These are phyloP conservation scores for Pocillopora grandis DNA, from an alignment of 92 coral and sea anemone species.

Conservation along the genomic window DNA sequence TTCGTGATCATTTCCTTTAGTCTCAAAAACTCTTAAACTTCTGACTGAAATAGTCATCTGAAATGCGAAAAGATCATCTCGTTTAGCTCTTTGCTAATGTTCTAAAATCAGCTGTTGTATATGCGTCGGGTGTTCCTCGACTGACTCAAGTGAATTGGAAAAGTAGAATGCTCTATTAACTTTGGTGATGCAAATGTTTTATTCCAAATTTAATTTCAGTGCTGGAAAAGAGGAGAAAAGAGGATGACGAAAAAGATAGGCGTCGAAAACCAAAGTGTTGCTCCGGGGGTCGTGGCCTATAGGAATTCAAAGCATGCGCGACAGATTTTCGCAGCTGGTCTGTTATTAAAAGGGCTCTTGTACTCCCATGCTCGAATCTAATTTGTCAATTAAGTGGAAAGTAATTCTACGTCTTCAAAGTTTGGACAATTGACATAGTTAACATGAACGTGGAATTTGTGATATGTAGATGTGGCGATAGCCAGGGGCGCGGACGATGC, in stretches of 20 bases:
- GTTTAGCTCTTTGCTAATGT: too few relatives aligned
- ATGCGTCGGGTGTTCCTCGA: too few relatives aligned
- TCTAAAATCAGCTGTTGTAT: too few relatives aligned
- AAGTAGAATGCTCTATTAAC: too few relatives aligned
- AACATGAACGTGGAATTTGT: not conserved
- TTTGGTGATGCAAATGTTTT: not conserved
- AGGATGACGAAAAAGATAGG: slow-evolving; percentile 29
- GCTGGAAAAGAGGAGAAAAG: slow-evolving; percentile 30
- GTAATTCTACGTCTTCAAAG: not conserved
- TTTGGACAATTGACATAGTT: not conserved
- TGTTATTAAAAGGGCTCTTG: not conserved
- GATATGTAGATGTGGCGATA: not conserved
- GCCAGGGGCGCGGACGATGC: too few relatives aligned
- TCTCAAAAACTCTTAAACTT: too few relatives aligned
- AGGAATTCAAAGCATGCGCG: slow-evolving; percentile 12
- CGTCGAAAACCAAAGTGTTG: slow-evolving; percentile 24
- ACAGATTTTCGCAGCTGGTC: slow-evolving; percentile 17
- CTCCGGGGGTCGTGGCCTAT: slow-evolving; percentile 33
- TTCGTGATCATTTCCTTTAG: too few relatives aligned
- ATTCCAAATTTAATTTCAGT: not conserved
- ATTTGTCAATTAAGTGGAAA: not conserved
- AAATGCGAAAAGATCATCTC: too few relatives aligned
- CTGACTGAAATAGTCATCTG: too few relatives aligned
- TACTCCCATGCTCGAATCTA: not conserved
- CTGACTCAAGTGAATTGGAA: too few relatives aligned